These are phyloP conservation scores for Pachyramphus minor DNA, from an alignment of 2,113 vertebrate genomes.

Conservation along the genomic window DNA sequence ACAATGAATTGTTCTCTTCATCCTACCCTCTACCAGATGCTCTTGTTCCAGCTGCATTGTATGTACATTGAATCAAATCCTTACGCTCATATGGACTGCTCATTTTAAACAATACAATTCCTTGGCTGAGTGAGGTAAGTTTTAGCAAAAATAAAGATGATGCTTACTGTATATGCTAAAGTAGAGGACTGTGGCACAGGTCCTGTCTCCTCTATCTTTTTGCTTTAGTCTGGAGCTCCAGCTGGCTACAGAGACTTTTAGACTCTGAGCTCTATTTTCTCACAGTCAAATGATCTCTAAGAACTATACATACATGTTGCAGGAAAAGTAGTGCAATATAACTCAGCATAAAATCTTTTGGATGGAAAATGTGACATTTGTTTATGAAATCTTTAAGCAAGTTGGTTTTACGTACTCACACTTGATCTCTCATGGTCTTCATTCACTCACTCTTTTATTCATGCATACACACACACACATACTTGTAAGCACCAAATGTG, in stretches of 20 bases:
- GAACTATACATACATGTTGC: not conserved
- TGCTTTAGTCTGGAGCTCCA: not conserved
- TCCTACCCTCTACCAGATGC: not conserved
- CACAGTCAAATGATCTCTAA: not conserved
- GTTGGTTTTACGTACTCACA: not conserved
- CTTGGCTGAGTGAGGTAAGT: not conserved
- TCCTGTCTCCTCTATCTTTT: not conserved
- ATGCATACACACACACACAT: accelerated
- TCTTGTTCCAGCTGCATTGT: not conserved
- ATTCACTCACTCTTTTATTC: not conserved
- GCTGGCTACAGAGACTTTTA: not conserved
- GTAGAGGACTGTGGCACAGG: not conserved
- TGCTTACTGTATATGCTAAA: not conserved
- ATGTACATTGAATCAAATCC: not conserved
- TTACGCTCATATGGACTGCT: not conserved
- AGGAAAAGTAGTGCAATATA: not conserved
- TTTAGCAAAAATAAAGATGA: not conserved
- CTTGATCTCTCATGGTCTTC: not conserved
- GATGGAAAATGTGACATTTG: not conserved
- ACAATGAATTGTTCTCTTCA: not conserved
- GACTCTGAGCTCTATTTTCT: not conserved
- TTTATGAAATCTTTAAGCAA: not conserved
- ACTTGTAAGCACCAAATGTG: not conserved
- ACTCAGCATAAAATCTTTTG: not conserved
- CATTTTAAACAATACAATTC: not conserved